Percentiles rank a stretch among this genome's conserved stretches.
Evolutionary conservation across 2,113 vertebrate genomes (phyloP).

Genomic region (Cryptomyrus ogoouensis): DNA sequence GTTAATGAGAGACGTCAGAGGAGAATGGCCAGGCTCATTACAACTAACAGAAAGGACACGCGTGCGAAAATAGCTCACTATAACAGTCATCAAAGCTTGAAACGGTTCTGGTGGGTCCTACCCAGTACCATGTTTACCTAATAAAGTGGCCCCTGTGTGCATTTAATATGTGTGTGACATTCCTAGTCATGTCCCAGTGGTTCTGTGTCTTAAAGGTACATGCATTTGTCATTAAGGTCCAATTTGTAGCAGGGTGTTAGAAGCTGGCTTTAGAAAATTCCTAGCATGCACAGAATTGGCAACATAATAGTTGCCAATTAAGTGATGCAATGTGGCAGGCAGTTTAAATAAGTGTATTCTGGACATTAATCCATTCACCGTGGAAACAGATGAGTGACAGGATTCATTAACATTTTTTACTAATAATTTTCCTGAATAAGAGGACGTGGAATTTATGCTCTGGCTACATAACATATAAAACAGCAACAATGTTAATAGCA

Average conservation of each 20-base stretch:
- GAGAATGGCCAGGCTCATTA: background rate
- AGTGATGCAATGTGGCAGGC: background rate
- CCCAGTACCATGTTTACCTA: background rate
- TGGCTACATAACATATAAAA: background rate
- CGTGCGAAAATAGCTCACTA: background rate
- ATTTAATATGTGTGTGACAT: background rate
- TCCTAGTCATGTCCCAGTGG: background rate
- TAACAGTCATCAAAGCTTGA: background rate
- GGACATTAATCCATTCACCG: background rate
- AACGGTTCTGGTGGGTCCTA: background rate
- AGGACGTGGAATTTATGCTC: background rate
- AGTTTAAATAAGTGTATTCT: background rate
- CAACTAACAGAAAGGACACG: background rate
- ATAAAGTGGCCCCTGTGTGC: background rate
- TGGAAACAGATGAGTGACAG: background rate
- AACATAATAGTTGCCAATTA: background rate
- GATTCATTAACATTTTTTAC: slow-evolving; percentile 9
- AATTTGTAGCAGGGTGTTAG: background rate
- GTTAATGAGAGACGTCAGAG: background rate
- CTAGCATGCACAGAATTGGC: background rate
- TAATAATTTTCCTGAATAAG: background rate
- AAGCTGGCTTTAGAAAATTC: background rate
- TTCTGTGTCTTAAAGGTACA: background rate
- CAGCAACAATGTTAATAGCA: slow-evolving; percentile 5
- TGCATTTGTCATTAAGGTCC: background rate